Conservation (phyloP, 2,797 vertebrate species). For the Acestrorhynchus altus region DNA sequence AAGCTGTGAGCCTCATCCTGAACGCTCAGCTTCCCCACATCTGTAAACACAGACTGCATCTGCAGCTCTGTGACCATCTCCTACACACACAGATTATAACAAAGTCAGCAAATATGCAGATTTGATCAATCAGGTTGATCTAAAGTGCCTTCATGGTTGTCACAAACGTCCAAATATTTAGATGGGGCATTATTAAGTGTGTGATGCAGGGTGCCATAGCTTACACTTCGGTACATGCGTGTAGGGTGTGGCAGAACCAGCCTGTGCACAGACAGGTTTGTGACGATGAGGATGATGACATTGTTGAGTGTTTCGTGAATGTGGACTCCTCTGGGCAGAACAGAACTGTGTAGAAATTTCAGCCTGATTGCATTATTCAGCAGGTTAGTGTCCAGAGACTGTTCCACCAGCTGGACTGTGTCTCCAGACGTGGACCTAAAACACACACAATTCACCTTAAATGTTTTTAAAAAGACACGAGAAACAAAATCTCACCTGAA, state of each 20-base stretch:
- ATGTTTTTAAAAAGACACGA: too few species aligned
- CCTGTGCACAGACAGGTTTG: constrained; percentile 88
- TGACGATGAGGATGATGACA: constrained; percentile 85
- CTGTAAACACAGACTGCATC: constrained; percentile 92
- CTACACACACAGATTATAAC: constrained; percentile 64
- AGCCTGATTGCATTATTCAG: constrained; percentile 86
- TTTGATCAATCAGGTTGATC: too few species aligned
- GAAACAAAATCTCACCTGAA: too few species aligned
- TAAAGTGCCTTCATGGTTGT: too few species aligned
- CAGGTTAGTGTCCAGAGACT: constrained; percentile 89
- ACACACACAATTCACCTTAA: neutral
- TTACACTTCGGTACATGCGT: constrained; percentile 90
- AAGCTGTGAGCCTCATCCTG: constrained; percentile 82
- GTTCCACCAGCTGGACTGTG: constrained; percentile 86
- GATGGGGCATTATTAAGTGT: too few species aligned
- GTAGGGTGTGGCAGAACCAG: constrained; percentile 89
- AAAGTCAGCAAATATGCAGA: too few species aligned
- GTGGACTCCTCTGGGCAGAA: constrained; percentile 86
- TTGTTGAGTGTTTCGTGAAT: constrained; percentile 88
- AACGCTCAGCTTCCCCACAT: constrained; percentile 87
- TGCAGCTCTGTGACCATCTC: constrained; percentile 89
- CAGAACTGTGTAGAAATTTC: constrained; percentile 80
- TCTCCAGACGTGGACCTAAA: constrained; percentile 87
- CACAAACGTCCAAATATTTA: too few species aligned
- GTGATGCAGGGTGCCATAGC: constrained; percentile 58